Base-by-base conservation (phyloP, 2,113 vertebrate genomes). In the Etheostoma cragini region DNA sequence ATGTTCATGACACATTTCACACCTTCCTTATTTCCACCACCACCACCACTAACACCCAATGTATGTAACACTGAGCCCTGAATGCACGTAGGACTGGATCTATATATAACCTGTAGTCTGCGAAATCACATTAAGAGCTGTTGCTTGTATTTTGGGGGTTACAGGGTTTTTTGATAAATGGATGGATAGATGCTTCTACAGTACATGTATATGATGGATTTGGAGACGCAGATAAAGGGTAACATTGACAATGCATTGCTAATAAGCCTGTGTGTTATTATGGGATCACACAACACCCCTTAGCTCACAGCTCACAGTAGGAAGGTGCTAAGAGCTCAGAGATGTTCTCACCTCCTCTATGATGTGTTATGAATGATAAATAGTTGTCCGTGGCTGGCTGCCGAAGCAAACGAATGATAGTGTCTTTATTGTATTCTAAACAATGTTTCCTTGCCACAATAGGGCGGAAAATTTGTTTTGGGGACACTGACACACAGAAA, bases 261-360 rank as follows among this genome's bases (percentile, higher is more conserved):
- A 74, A 86, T 73, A 77, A 16, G 14, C 6, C 26, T 19, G 11
- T 58, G 63, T 54, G 68, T 75, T 60, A 12, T 76, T 21, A 71
- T 49, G 38, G 71, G 77, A 80, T 87, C 79, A 60, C 85, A 86
- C 70, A 13, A 45, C 78, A 24, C 66, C 61, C 46, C 49, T 47
- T 74, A 30, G 24, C 74, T 81, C 42, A 3, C 71, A 24, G 61
- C 63, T 33, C 42, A 82, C 84, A 83, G 84, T 57, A 26, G 74
- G 80, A 85, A 86, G 82, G 89, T 86, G 90, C 72, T 83, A 87
- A 86, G 79, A 87, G 76, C 68, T 61, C 78, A 75, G 82, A 83
- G 72, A 86, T 83, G 74, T 86, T 92, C 79, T 82, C 87, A 80
- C 77, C 74, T 86, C 65, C 61, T 64, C 42, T 7, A 3, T 10